Evolutionary conservation across 2,797 vertebrate genomes (phyloP).

Genomic region (Sebastes paucispinis): DNA sequence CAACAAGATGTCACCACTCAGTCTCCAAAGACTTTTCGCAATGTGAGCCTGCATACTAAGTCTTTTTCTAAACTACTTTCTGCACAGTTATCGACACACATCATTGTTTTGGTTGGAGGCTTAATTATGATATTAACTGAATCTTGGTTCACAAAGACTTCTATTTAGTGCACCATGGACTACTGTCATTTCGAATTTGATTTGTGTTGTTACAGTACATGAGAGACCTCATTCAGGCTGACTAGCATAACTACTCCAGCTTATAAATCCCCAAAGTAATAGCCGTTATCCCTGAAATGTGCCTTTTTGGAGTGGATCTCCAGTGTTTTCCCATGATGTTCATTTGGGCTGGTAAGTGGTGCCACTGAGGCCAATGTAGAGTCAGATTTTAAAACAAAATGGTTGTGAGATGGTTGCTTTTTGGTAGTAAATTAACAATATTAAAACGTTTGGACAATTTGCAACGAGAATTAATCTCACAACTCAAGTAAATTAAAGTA

Average conservation of each 20-base stretch:
- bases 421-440: fast-evolving
- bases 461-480: background rate
- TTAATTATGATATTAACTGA: background rate
- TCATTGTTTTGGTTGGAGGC: background rate
- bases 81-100: background rate
- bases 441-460: background rate
- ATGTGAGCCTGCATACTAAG: background rate
- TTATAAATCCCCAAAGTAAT: background rate
- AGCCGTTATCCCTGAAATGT: background rate
- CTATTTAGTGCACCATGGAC: background rate
- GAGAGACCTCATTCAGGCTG: background rate
- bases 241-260: background rate
- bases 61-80: background rate
- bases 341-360: background rate
- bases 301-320: background rate
- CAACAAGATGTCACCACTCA: background rate
- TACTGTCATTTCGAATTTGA: background rate
- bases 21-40: background rate
- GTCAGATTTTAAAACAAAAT: background rate
- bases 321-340: background rate
- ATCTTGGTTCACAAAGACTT: background rate
- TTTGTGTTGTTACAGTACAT: background rate
- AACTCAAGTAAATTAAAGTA: background rate
- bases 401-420: background rate
- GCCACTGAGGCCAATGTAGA: background rate